Percentiles rank a stretch among this genome's conserved stretches.
Conservation (phyloP, 2,113 vertebrate species). For the Platichthys stellatus region DNA sequence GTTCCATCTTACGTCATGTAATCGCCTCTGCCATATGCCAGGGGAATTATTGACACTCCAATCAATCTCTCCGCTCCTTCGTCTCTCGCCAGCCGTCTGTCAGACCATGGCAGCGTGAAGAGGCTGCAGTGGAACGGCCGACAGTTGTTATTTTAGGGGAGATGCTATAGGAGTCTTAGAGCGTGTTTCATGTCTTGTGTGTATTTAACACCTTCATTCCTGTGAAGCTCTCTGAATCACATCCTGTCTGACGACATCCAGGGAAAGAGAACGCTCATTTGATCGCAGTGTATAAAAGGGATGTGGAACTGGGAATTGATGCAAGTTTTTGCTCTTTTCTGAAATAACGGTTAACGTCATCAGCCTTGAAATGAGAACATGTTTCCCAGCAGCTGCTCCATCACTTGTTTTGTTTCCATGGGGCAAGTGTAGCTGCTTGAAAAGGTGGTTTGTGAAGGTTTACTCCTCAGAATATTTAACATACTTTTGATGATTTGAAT, state of each 20-base stretch:
- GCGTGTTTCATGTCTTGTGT: background rate
- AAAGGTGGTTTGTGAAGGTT: background rate
- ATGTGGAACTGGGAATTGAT: slow-evolving; percentile 19
- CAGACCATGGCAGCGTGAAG: slow-evolving; percentile 25
- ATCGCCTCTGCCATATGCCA: slow-evolving; percentile 48
- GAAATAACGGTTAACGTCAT: background rate
- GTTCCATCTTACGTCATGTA: slow-evolving; percentile 17
- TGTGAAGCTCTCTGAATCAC: slow-evolving; percentile 12
- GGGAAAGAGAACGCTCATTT: slow-evolving; percentile 23
- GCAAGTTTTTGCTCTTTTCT: slow-evolving; percentile 10
- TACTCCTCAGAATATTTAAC: background rate
- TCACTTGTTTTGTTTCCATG: slow-evolving; percentile 18
- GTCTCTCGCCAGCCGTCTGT: slow-evolving; percentile 18
- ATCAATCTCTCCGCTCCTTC: slow-evolving; percentile 24
- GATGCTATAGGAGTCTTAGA: background rate
- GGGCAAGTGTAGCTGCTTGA: background rate
- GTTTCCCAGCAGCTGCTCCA: slow-evolving; percentile 15
- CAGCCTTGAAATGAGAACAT: background rate
- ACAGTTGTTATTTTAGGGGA: slow-evolving; percentile 11
- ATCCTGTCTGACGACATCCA: slow-evolving; percentile 13
- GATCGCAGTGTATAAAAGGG: slow-evolving; percentile 12
- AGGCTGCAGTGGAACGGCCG: slow-evolving; percentile 10
- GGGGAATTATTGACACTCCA: slow-evolving; percentile 50
- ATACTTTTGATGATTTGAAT: background rate
- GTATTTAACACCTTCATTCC: background rate